Conservation (phyloP, 2,797 vertebrate species). For the Cercopithecus neglectus region DNA sequence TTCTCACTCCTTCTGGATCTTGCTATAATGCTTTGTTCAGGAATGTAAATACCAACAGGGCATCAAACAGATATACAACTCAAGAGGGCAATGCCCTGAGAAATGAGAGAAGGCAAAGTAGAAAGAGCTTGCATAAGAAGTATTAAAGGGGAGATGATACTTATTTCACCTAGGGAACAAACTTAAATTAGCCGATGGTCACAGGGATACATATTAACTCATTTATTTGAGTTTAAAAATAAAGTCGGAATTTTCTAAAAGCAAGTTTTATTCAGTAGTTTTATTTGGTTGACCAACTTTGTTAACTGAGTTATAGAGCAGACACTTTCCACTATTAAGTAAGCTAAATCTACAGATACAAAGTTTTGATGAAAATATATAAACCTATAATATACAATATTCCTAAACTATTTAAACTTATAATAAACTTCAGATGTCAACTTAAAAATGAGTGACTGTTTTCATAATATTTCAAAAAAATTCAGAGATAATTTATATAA, state of each 20-base stretch:
- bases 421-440: background rate
- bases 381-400: background rate
- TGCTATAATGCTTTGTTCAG: constrained; percentile 14
- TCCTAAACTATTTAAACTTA: constrained; percentile 1
- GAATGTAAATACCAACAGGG: background rate
- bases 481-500: background rate
- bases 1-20: background rate
- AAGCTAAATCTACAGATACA: background rate
- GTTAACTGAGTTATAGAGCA: background rate
- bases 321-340: constrained; percentile 25
- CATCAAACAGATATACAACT: constrained; percentile 32
- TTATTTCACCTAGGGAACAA: constrained; percentile 31
- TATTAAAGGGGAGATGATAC: background rate
- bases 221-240: constrained; percentile 38
- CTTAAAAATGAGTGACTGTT: constrained; percentile 22
- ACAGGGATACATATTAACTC: constrained; percentile 18
- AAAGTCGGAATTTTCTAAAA: constrained; percentile 22
- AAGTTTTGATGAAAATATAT: constrained; percentile 14
- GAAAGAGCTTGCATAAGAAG: background rate
- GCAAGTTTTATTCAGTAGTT: constrained; percentile 31
- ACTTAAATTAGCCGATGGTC: constrained; percentile 25
- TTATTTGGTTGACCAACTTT: constrained; percentile 13
- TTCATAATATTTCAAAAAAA: constrained; percentile 21
- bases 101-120: background rate
- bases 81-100: constrained; percentile 15